phyloP scores from a whole-genome alignment of 2,797 vertebrate species.

The Helicolenus hilgendorfi region DNA sequence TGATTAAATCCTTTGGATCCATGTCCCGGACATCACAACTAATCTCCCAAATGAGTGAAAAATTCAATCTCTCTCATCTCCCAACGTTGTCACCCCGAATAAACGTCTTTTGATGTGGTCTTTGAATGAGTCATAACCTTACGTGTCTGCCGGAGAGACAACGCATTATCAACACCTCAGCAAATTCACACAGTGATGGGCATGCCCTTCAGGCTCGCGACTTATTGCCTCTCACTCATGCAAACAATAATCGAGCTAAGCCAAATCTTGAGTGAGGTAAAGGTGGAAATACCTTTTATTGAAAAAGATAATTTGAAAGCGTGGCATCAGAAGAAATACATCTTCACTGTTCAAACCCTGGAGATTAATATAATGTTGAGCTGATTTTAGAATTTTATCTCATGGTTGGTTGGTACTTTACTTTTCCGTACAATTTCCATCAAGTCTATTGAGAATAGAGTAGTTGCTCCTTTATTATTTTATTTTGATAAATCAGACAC shows the following conservation, averaged over 20 bases:
- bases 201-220: conserved; percentile 55
- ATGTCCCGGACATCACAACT: conserved; percentile 80
- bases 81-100: conserved; percentile 62
- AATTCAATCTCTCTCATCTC: conserved; percentile 77
- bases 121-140: conserved; percentile 78
- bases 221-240: conserved; percentile 47
- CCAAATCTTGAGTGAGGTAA: neutral
- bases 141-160: conserved; percentile 71
- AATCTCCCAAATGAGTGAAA: conserved; percentile 85
- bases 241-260: conserved; percentile 16
- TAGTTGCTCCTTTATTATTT: neutral
- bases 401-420: neutral
- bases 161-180: conserved; percentile 70
- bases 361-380: neutral
- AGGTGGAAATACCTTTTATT: neutral
- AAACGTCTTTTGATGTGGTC: conserved; percentile 80
- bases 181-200: conserved; percentile 68
- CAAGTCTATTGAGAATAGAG: neutral
- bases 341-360: neutral
- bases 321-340: neutral
- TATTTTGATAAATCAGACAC: neutral
- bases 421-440: neutral
- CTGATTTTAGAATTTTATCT: neutral
- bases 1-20: conserved; percentile 80
- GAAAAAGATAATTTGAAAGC: neutral